phyloP scores from a whole-genome alignment of 2,888 invertebrate species.

The Pollenia labialis region DNA sequence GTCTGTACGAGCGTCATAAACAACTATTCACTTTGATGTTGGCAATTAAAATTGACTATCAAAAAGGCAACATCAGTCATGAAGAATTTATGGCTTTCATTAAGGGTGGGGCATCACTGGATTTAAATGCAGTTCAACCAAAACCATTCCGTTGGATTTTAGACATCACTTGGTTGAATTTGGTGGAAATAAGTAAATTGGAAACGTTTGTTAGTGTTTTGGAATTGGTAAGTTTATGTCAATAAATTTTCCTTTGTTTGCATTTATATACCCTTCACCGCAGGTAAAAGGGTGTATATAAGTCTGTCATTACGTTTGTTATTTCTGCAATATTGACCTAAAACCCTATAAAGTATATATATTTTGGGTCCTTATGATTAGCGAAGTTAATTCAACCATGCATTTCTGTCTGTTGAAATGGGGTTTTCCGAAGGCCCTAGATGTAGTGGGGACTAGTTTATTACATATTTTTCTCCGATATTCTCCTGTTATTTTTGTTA shows the following conservation, averaged over 20 bases:
- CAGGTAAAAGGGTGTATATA: neutral
- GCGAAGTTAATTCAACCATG: no score
- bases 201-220: constrained; percentile 91
- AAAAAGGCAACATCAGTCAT: constrained; percentile 91
- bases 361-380: no score
- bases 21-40: constrained; percentile 96
- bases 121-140: constrained; percentile 95
- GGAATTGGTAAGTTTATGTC: constrained; percentile 86
- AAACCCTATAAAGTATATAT: no score
- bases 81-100: constrained; percentile 98
- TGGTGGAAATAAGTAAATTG: constrained; percentile 96
- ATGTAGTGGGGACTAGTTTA: no score
- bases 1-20: constrained; percentile 97
- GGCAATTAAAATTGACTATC: constrained; percentile 97
- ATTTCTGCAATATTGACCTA: no score
- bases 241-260: neutral
- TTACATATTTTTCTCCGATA: no score
- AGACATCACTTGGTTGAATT: constrained; percentile 97
- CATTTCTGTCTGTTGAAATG: no score
- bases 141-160: constrained; percentile 98
- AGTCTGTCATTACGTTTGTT: no score
- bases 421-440: no score
- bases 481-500: no score
- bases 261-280: neutral
- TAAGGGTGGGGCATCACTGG: constrained; percentile 97